Conservation (phyloP, 2,888 invertebrate genomes). For the Iphiclides podalirius region DNA sequence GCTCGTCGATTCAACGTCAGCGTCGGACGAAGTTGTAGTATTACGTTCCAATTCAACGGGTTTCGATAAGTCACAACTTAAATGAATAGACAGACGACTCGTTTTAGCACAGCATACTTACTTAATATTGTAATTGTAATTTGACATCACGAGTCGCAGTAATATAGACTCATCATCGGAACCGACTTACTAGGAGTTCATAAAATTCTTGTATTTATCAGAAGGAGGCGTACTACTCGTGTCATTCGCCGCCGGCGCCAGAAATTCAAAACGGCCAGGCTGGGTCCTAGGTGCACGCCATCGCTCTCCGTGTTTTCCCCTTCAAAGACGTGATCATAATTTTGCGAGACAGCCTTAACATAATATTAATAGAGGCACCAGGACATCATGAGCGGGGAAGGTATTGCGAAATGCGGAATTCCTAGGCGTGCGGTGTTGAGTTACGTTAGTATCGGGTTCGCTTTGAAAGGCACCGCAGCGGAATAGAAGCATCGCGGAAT, state of each 20-base stretch:
- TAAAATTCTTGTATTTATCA: too few relatives aligned
- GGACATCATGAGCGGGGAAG: slow-evolving; percentile 40
- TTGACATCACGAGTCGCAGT: too few relatives aligned
- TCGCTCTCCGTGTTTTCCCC: slow-evolving; percentile 23
- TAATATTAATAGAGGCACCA: slow-evolving; percentile 41
- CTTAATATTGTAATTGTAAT: too few relatives aligned
- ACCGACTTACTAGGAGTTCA: too few relatives aligned
- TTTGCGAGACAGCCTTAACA: slow-evolving; percentile 36
- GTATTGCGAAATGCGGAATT: slow-evolving; percentile 54
- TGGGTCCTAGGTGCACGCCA: slow-evolving; percentile 6
- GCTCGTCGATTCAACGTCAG: too few relatives aligned
- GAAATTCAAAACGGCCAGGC: slow-evolving; percentile 5
- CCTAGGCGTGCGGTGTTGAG: slow-evolving; percentile 56
- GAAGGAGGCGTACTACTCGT: too few relatives aligned
- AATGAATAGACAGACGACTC: too few relatives aligned
- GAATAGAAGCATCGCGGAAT: slow-evolving; percentile 45
- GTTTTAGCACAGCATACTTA: too few relatives aligned
- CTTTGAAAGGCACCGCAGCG: slow-evolving; percentile 57
- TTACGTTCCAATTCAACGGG: too few relatives aligned
- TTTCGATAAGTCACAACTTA: too few relatives aligned
- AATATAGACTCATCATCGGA: too few relatives aligned
- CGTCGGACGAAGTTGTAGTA: too few relatives aligned
- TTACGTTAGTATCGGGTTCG: slow-evolving; percentile 56
- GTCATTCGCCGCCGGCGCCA: not conserved
- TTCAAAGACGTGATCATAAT: slow-evolving; percentile 34